Evolutionary conservation across 1,140 invertebrate genomes (phyloP), one percentile per base, ranked within the genome.

Genomic region (Drosophila pruinosa): DNA sequence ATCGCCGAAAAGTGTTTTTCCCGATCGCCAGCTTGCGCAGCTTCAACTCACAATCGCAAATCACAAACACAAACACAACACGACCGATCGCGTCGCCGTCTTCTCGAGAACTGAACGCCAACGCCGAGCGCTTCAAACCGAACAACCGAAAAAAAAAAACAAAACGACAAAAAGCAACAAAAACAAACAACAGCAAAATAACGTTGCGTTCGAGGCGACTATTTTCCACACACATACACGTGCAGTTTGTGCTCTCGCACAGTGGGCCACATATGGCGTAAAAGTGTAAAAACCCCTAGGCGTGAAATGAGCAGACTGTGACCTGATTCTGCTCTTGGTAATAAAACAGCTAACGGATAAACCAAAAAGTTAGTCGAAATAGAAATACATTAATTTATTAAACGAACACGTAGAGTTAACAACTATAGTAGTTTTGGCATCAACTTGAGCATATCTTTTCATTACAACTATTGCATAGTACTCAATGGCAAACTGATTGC

Each of bases 31-130:
- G 22, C 22, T n/a, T 28, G 50, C 36, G 58, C 59, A 52, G 47
- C 47, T 52, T 52, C 45, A 48, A 14, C 41, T 14, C 43, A 57
- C 36, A 31, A n/a, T n/a, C n/a, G n/a, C n/a, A n/a, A n/a, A n/a
- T n/a, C n/a, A n/a, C n/a, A 21, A 24, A 28, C 10, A 54, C 34
- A 17, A 58, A 58, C 52, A 56, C 67, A 71, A 56, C 67, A 71
- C 76, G 70, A 76, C 72, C 81, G 81, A 81, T 77, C 74, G 81
- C 75, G 63, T 41, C 81, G 81, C 63, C 47, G 81, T 80, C 81
- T 85, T 68, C 70, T 81, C 77, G 81, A 85, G 81, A 85, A 85
- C 81, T 85, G 81, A 85, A 76, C 72, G 72, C 80, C 82, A 88
- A 78, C 78, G 81, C 70, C 72, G 64, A 61, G 61, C 65, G 65